Base-by-base conservation (phyloP, 2,888 invertebrate genomes). In the Euproctis similis region DNA sequence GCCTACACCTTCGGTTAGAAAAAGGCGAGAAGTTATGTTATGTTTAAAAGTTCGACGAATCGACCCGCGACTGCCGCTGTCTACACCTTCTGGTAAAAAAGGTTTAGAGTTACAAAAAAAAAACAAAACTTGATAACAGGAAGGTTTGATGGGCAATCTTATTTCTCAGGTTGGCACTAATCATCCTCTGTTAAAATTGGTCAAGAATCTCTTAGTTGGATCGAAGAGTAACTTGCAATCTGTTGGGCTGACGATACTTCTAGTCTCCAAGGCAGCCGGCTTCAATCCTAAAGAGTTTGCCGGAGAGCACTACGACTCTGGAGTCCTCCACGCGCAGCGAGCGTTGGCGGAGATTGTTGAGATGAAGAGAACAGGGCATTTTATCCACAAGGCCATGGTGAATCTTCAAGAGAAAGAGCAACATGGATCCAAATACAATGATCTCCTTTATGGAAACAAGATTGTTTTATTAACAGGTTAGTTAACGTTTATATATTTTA, bases 311-410 rank as follows among this genome's bases (percentile, higher is more conserved):
- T 67, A 74, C 14, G 68, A 71, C 12, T 76, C 74, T 0, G 77
- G 71, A 2, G 66, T 84, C 0, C 51, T 86, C 30, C 78, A 86
- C 57, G 58, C 84, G 7, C 85, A 86, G 55, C 63, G 86, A 42
- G 85, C 77, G 1, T 44, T 86, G 26, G 80, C 84, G 0, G 85
- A 84, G 46, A 80, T 85, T 1, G 81, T 84, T 20, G 84, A 84
- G 56, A 84, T 84, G 84, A 82, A 82, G 46, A 53, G 82, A 8
- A 84, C 78, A 0, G 82, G 80, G 0, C 84, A 84, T 39, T 57
- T 81, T 53, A 71, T 84, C 22, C 82, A 82, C 24, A 80, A 72
- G 49, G 68, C 77, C 1, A 74, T 81, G 76, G 77, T 64, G 8
- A 80, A 84, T 38, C 62, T 82, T 1, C 64, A 70, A 42, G 71